Conservation (phyloP, 2,888 invertebrate species). For the Liopterus haemorrhoidalis region DNA sequence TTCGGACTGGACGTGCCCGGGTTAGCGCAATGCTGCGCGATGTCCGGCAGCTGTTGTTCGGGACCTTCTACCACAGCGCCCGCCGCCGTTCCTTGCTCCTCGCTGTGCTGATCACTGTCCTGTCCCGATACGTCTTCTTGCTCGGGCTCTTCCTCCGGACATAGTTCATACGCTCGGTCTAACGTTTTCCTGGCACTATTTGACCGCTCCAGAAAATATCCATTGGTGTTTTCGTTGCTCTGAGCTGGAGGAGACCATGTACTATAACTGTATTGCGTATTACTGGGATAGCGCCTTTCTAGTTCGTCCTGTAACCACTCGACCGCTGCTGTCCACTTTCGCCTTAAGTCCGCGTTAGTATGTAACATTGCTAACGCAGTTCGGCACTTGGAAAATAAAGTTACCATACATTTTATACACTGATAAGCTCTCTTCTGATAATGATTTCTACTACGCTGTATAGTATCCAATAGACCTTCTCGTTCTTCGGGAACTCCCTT, state of each 20-base stretch:
- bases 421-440: slow-evolving; percentile 96
- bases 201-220: slow-evolving; percentile 89
- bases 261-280: slow-evolving; percentile 75
- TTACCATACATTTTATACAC: slow-evolving; percentile 92
- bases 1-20: neutral
- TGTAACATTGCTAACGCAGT: slow-evolving; percentile 75
- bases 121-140: slow-evolving; percentile 30
- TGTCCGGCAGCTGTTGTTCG: slow-evolving; percentile 5
- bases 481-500: slow-evolving; percentile 83
- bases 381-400: slow-evolving; percentile 79
- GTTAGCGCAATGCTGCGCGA: slow-evolving; percentile 5
- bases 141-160: slow-evolving; percentile 57
- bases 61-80: slow-evolving; percentile 10
- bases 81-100: slow-evolving; percentile 39
- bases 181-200: slow-evolving; percentile 88
- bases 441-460: slow-evolving; percentile 85
- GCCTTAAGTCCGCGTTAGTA: slow-evolving; percentile 69
- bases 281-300: slow-evolving; percentile 63
- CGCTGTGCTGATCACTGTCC: slow-evolving; percentile 38
- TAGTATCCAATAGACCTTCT: slow-evolving; percentile 89
- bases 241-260: slow-evolving; percentile 93
- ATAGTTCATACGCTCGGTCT: slow-evolving; percentile 68
- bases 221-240: slow-evolving; percentile 91
- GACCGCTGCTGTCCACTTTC: slow-evolving; percentile 83
- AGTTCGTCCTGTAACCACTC: slow-evolving; percentile 95